A percentile compares a stretch with the other conserved stretches of the same genome.
These are phyloP conservation scores for Pitangus sulphuratus DNA, from an alignment of 2,797 vertebrate species.

Conservation along the genomic window DNA sequence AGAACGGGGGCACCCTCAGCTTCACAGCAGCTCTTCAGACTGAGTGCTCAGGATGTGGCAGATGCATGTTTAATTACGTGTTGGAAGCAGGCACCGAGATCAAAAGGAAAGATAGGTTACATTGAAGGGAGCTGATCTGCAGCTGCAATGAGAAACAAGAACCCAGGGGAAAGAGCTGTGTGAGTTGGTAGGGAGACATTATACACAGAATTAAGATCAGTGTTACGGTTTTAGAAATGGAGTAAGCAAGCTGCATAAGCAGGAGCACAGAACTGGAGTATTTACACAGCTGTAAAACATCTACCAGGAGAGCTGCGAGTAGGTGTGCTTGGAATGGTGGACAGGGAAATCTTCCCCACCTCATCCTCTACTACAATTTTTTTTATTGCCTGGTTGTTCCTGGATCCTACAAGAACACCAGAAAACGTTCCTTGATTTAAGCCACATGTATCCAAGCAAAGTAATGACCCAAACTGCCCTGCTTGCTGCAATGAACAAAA, in stretches of 20 bases:
- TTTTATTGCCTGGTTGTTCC: neutral
- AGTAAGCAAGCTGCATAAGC: constrained; percentile 13
- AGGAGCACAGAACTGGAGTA: neutral
- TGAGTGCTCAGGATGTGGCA: neutral
- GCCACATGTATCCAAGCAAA: neutral
- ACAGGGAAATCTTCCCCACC: neutral
- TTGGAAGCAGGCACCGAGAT: neutral
- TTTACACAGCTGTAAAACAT: constrained; percentile 43
- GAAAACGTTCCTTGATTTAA: neutral
- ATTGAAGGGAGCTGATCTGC: neutral
- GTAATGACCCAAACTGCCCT: rapidly evolving
- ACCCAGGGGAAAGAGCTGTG: constrained; percentile 4
- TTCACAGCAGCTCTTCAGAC: neutral
- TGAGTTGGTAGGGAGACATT: neutral
- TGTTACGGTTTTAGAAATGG: neutral
- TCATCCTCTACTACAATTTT: neutral
- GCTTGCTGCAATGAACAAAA: neutral
- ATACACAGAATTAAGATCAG: neutral
- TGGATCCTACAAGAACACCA: neutral
- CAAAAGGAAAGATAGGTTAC: neutral
- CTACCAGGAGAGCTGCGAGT: neutral
- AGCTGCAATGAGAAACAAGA: constrained; percentile 13
- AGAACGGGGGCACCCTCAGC: neutral
- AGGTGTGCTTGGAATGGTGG: neutral
- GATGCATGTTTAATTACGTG: neutral